phyloP scores from a whole-genome alignment of 2,888 invertebrate species.

The Acleris laterana region DNA sequence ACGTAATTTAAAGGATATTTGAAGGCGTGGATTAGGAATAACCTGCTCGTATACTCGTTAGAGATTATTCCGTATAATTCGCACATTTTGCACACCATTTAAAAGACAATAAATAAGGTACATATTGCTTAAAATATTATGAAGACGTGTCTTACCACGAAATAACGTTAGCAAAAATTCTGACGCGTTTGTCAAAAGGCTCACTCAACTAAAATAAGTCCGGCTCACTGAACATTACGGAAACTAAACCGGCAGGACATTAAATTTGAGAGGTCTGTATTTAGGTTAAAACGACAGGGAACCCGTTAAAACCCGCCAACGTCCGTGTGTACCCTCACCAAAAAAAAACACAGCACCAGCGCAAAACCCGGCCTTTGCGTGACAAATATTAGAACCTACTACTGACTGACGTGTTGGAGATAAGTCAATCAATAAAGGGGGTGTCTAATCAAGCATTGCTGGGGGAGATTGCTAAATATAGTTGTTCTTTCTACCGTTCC shows the following conservation, averaged over 20 bases:
- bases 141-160: background rate
- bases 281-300: background rate
- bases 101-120: no score
- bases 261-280: slow-evolving; percentile 1
- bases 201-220: slow-evolving; percentile 26
- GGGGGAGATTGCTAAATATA: slow-evolving; percentile 37
- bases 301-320: background rate
- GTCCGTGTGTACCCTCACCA: slow-evolving; percentile 31
- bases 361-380: slow-evolving; percentile 64
- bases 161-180: background rate
- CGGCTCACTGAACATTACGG: slow-evolving; percentile 22
- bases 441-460: slow-evolving; percentile 30
- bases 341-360: slow-evolving; percentile 17
- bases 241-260: slow-evolving; percentile 7
- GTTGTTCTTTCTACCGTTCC: slow-evolving; percentile 35
- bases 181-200: slow-evolving; percentile 7
- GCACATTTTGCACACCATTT: no score
- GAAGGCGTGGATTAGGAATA: no score
- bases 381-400: slow-evolving; percentile 69
- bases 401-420: slow-evolving; percentile 58
- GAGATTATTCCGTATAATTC: no score
- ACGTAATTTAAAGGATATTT: no score
- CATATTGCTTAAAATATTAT: no score
- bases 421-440: slow-evolving; percentile 35
- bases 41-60: no score